A percentile compares a stretch with the other conserved stretches of the same genome.
These are phyloP conservation scores for Bombus cullumanus DNA, from an alignment of 1,140 invertebrate genomes.

Conservation along the genomic window DNA sequence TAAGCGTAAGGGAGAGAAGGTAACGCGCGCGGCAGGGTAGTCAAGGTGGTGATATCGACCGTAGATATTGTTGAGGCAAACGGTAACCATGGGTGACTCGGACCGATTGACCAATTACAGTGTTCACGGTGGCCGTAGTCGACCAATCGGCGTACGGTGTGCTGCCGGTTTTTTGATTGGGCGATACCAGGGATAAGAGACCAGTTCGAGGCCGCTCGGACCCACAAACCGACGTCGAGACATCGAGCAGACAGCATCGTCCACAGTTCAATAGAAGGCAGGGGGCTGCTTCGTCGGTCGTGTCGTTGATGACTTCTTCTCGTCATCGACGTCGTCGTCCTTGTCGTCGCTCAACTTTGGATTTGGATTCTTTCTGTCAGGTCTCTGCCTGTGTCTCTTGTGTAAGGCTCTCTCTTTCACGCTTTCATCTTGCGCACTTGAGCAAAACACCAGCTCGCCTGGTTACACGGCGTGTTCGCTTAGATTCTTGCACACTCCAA, in stretches of 20 bases:
- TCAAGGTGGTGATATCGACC: constrained; percentile 78
- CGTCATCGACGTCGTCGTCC: not conserved
- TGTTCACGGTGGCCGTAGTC: constrained; percentile 77
- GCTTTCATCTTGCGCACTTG: constrained; percentile 20
- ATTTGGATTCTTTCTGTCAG: constrained; percentile 62
- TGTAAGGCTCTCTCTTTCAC: constrained; percentile 52
- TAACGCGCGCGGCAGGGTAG: constrained; percentile 46
- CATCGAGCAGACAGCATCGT: constrained; percentile 71
- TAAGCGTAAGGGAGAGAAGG: constrained; percentile 30
- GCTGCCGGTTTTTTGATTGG: constrained; percentile 81
- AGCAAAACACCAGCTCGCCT: not conserved
- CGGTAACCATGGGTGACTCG: constrained; percentile 81
- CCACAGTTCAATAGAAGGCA: constrained; percentile 30
- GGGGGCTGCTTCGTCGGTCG: constrained; percentile 16
- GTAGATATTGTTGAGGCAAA: constrained; percentile 80
- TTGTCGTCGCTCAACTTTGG: constrained; percentile 16
- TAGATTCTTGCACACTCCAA: constrained; percentile 29
- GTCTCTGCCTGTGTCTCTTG: constrained; percentile 13
- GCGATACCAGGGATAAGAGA: constrained; percentile 81
- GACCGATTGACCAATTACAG: constrained; percentile 78
- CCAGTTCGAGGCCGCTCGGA: constrained; percentile 77
- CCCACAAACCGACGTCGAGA: constrained; percentile 77
- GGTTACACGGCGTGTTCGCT: not conserved
- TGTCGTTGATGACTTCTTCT: constrained; percentile 8
- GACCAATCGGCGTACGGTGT: constrained; percentile 74